Percentiles rank a stretch among this genome's conserved stretches.
Conservation (phyloP, 2,113 vertebrate species). For the Pitta sordida region DNA sequence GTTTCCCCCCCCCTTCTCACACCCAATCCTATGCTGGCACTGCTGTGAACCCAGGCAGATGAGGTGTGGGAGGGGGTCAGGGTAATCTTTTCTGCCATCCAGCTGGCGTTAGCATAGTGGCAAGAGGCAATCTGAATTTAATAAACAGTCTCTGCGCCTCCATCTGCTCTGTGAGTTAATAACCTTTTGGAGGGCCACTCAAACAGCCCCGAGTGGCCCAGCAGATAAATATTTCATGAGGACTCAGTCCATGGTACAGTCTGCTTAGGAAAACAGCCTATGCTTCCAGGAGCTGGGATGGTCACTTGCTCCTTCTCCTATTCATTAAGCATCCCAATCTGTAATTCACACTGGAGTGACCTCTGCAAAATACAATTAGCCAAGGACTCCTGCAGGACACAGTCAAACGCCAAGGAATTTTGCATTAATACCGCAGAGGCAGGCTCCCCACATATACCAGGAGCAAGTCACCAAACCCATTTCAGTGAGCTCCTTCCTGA, state of each 20-base stretch:
- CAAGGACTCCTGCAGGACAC: not conserved
- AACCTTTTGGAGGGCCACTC: not conserved
- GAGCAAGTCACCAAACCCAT: not conserved
- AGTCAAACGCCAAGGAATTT: not conserved
- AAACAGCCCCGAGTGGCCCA: not conserved
- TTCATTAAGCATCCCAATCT: not conserved
- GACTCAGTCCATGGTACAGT: not conserved
- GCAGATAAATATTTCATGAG: not conserved
- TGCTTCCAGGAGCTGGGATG: not conserved
- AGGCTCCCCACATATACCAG: fast-evolving
- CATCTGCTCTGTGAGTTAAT: not conserved
- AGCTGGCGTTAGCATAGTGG: not conserved
- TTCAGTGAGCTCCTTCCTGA: not conserved
- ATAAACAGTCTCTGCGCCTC: not conserved
- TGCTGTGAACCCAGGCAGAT: not conserved
- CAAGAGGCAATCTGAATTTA: not conserved
- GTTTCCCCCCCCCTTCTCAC: not conserved
- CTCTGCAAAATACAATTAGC: not conserved
- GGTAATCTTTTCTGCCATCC: not conserved
- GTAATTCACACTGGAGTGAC: not conserved
- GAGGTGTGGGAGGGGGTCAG: not conserved
- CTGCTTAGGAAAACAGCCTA: not conserved
- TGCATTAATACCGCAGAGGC: not conserved
- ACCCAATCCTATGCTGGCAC: fast-evolving
- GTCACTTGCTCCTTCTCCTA: not conserved